phyloP scores from a whole-genome alignment of 2,888 invertebrate genomes.

The Zaprionus obscuricornis region DNA sequence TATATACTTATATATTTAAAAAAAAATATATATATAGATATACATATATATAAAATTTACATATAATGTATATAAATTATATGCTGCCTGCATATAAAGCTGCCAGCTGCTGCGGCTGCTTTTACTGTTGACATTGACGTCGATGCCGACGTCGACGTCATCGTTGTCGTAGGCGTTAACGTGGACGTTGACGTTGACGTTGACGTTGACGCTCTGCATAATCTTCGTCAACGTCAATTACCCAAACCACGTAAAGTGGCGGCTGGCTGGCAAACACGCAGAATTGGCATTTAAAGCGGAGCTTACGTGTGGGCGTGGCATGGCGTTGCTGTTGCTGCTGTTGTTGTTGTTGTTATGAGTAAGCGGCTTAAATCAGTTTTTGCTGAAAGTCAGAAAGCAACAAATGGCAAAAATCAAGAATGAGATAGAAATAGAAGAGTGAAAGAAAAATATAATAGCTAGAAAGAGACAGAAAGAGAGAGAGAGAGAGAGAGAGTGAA shows the following conservation, averaged over 20 bases:
- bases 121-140: too few relatives aligned
- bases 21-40: too few relatives aligned
- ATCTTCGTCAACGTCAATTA: conserved; percentile 73
- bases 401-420: conserved; percentile 23
- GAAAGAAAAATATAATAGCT: neutral
- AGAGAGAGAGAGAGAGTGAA: neutral
- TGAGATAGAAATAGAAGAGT: conserved; percentile 17
- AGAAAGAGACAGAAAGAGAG: too few relatives aligned
- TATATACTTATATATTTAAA: too few relatives aligned
- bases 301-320: conserved; percentile 14
- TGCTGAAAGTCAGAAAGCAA: conserved; percentile 54
- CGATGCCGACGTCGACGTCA: too few relatives aligned
- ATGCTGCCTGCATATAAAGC: too few relatives aligned
- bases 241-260: conserved; percentile 56
- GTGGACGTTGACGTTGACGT: conserved; percentile 3
- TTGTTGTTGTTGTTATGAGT: conserved; percentile 31
- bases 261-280: conserved; percentile 32
- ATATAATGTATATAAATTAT: too few relatives aligned
- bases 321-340: conserved; percentile 6
- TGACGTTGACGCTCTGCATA: conserved; percentile 43
- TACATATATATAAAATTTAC: too few relatives aligned
- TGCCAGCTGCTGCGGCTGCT: too few relatives aligned
- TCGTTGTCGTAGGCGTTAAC: conserved; percentile 9
- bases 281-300: conserved; percentile 47
- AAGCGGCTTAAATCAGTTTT: conserved; percentile 76